Evolutionary conservation across 1,140 invertebrate species (phyloP), one percentile per base, ranked within the genome.

Genomic region (Hormaphis cornu): DNA sequence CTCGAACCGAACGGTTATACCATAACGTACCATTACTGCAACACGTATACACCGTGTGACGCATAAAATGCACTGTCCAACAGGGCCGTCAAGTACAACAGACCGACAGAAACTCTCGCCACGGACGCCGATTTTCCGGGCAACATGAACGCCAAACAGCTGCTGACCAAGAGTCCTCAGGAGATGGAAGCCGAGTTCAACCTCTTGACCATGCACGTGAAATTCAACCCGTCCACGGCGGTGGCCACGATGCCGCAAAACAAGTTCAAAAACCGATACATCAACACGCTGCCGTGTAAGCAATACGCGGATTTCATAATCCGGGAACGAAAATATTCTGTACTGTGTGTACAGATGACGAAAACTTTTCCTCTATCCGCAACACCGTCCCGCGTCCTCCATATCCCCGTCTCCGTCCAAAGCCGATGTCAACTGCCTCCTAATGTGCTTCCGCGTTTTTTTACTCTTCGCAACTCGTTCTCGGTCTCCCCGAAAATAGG

Each of bases 201-300:
- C 35, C 9, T 33, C n/a, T 22, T 66, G 28, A 63, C 37, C 8
- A 1, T 16, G 9, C 8, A 35, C 16, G 16, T 12, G 18, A 30
- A 50, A n/a, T n/a, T n/a, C 2, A 30, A 16, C 5, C 5, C 26
- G 0, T 33, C 61, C 0, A 48, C 26, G 1, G 20, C 46, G 2
- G 40, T 48, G 1, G 69, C 69, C 9, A 3, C 20, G 50, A n/a
- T 26, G 42, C 30, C 30, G 3, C 18, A 37, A 3, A 59, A 70
- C 8, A 56, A 50, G 22, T 37, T 20, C 2, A 70, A 70, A 59
- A 70, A 70, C 16, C 69, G 69, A 30, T 70, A 70, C 24, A 22
- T 30, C 54, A 59, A 70, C 26, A 50, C 26, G 16, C n/a, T 70
- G 33, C 69, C 69, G 14, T 70, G 69, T 70, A 54, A 70, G 20